Evolutionary conservation across 2,888 invertebrate species (phyloP).

Genomic region (Tetanocera ferruginea): DNA sequence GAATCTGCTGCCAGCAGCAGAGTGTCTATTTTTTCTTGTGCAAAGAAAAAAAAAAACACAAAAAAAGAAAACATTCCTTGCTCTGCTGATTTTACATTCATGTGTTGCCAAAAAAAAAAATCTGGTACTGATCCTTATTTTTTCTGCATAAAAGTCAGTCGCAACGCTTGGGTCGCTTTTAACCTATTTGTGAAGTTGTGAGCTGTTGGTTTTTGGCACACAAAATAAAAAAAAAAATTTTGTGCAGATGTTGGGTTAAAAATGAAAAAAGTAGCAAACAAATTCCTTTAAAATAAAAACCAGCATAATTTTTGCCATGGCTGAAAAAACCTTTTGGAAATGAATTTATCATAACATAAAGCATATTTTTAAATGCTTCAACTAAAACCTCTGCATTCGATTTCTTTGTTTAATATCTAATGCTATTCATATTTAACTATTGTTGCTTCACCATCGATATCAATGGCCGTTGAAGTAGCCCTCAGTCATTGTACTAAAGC

Average conservation of each 20-base stretch:
- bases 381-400: too few relatives aligned
- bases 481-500: not conserved
- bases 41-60: not conserved
- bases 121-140: not conserved
- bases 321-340: too few relatives aligned
- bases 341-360: too few relatives aligned
- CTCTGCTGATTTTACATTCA: slow-evolving; percentile 13
- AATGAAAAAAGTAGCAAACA: too few relatives aligned
- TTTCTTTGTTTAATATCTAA: too few relatives aligned
- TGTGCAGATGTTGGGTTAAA: too few relatives aligned
- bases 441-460: not conserved
- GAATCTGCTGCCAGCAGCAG: not conserved
- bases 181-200: not conserved
- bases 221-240: too few relatives aligned
- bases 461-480: not conserved
- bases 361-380: too few relatives aligned
- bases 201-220: too few relatives aligned
- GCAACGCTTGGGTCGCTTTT: not conserved
- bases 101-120: not conserved
- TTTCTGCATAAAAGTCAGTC: not conserved
- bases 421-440: too few relatives aligned
- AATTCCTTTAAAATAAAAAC: too few relatives aligned
- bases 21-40: not conserved
- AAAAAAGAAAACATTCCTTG: not conserved
- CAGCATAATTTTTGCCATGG: too few relatives aligned